Evolutionary conservation across 2,888 invertebrate genomes (phyloP), one percentile per base, ranked within the genome.

Genomic region (Chirona hameri): DNA sequence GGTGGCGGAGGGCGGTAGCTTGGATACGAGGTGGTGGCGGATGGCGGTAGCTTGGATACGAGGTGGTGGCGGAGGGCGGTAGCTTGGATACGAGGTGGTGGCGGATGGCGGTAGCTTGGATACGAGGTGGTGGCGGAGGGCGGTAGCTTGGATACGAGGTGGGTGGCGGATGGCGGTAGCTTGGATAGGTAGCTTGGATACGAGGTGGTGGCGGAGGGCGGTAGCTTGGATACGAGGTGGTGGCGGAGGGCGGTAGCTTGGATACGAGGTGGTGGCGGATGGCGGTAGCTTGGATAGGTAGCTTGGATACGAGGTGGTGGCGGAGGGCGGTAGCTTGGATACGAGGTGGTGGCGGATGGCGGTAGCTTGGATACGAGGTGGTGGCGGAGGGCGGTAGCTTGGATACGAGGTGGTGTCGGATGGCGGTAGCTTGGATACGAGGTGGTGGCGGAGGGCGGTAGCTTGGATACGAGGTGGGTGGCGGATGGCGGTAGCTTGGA

Each of bases 121-220:
- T 97, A 96, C 89, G 96, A 96, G 92, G 96, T 84, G 79, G 82
- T 80, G 46, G 15, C 39, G 39, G 27, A 31, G n/a, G n/a, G n/a
- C n/a, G n/a, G n/a, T n/a, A 95, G 89, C 91, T 97, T 85, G 96
- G 96, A 86, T 97, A 96, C 89, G 96, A 96, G 92, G 96, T 84
- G 79, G 82, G 81, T 80, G 46, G 15, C 39, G 39, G 27, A 31
- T n/a, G n/a, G n/a, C n/a, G n/a, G n/a, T n/a, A n/a, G n/a, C n/a
- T n/a, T n/a, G n/a, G n/a, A n/a, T n/a, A n/a, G n/a, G n/a, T n/a
- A 95, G 89, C 91, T 97, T 85, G 96, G 96, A 86, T 97, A 96
- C 89, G 96, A 96, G 92, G 96, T 84, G 79, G 82, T 80, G 46
- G 15, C 39, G 39, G 27, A 31, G n/a, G n/a, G n/a, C n/a, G n/a